Evolutionary conservation across 2,888 invertebrate species (phyloP), one percentile per base, ranked within the genome.

Genomic region (Carabus problematicus): DNA sequence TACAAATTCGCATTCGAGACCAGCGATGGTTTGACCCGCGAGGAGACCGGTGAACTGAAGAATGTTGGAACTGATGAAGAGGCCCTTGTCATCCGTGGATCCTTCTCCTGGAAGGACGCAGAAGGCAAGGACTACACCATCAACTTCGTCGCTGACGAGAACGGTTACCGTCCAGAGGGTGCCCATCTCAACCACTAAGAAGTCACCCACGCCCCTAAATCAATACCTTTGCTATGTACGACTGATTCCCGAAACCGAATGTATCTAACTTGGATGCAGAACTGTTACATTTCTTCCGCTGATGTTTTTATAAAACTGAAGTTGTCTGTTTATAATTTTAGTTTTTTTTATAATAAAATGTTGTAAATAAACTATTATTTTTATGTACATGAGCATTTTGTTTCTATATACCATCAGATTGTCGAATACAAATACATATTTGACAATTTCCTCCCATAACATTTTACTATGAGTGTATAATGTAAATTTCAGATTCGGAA

Each of bases 11-110:
- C 75, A 77, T 80, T 85, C 73, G 88, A 89, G 75, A 86, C 89
- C 3, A 89, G 88, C 75, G 88, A 89, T 73, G 89, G 89, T 40
- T 85, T 85, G 7, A 84, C 86, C 4, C 84, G 87, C 11, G 82
- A 86, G 71, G 90, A 90, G 77, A 84, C 87, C 75, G 90, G 85
- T 0, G 82, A 83, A 52, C 79, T 90, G 45, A 80, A 83, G 71
- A 89, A 90, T 78, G 84, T 85, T 1, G 88, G 89, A n/a, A 86
- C 86, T 1, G 88, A 89, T 41, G 85, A 89, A 64, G 86, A 88
- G 76, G 84, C 87, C 16, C 84, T 89, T 29, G 83, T 85, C 6
- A 85, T 90, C 11, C 84, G 84, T 47, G 90, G 90, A 54, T 84
- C 86, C 11, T 86, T 86, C 77, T 84, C 86, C 0, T 90, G 87